Base-by-base conservation (phyloP, 2,888 invertebrate species). In the Pycnomerus fuliginosus region DNA sequence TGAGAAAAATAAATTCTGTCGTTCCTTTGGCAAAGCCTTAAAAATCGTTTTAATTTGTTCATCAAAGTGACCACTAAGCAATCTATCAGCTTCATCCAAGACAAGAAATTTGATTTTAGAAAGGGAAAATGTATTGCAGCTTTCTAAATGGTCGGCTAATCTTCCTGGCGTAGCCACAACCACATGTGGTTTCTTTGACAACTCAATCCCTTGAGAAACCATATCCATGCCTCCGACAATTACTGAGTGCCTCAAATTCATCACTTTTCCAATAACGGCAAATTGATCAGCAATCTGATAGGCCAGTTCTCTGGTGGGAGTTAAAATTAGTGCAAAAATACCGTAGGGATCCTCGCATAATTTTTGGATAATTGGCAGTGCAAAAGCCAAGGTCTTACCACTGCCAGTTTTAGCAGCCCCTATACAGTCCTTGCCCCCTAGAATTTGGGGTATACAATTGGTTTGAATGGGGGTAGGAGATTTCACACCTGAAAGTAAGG, bases 331-430 rank as follows among this genome's bases (percentile, higher is more conserved):
- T 1, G 96, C 95, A 78, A 88, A 99, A 67, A 98, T 93, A 39
- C 96, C 96, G 70, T 89, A 94, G 0, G 97, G 97, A 72, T 99
- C 97, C 65, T 93, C 88, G 44, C 90, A 89, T 16, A 98, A 75
- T 65, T 85, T 84, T 68, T 97, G 93, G 29, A 98, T 70, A 60
- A 98, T 92, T 0, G 97, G 97, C 37, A 98, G 70, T 0, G 94
- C 96, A 78, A 99, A 99, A 0, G 98, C 95, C 63, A 98, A 83
- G 0, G 99, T 99, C 77, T 99, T 99, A 1, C 98, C 98, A 40
- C 95, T 96, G 8, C 98, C 98, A 4, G 98, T 99, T 72, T 97
- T 95, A 0, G 97, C 95, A 58, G 94, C 94, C 4, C 95, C 98
- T 50, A 99, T 88, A 58, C 94, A 93, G 74, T 97, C 92, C 56